These are phyloP conservation scores for Bucorvus abyssinicus DNA, from an alignment of 2,797 vertebrate genomes.

Conservation along the genomic window DNA sequence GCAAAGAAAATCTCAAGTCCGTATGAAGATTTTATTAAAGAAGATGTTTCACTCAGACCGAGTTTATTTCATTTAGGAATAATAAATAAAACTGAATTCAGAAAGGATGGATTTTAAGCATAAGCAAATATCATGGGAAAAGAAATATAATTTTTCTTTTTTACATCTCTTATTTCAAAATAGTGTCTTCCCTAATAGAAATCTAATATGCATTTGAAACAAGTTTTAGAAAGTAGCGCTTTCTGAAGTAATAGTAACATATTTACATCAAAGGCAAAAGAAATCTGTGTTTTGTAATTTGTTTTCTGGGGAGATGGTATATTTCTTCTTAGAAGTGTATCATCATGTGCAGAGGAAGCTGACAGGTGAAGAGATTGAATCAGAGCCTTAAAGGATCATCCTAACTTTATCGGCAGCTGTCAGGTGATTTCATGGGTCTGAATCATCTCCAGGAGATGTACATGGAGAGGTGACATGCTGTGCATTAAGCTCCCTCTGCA, in stretches of 20 bases:
- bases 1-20: not conserved
- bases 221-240: not conserved
- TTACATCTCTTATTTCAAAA: not conserved
- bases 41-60: not conserved
- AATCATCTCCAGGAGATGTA: not conserved
- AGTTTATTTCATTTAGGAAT: not conserved
- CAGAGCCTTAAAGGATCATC: slow-evolving; percentile 10
- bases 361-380: slow-evolving; percentile 1
- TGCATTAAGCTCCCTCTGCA: not conserved
- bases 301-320: not conserved
- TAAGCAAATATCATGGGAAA: not conserved
- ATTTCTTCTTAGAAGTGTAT: not conserved
- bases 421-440: slow-evolving; percentile 10
- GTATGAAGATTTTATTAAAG: not conserved
- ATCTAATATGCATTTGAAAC: not conserved
- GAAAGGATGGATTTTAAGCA: not conserved
- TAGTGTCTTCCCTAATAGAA: not conserved
- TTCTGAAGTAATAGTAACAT: not conserved
- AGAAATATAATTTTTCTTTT: not conserved
- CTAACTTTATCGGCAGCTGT: not conserved
- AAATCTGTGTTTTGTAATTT: not conserved
- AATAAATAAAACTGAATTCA: not conserved
- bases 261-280: slow-evolving; percentile 29
- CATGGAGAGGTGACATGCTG: not conserved
- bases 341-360: not conserved